Evolutionary conservation across 2,888 invertebrate genomes (phyloP), one percentile per base, ranked within the genome.

Genomic region (Elysia crispata): DNA sequence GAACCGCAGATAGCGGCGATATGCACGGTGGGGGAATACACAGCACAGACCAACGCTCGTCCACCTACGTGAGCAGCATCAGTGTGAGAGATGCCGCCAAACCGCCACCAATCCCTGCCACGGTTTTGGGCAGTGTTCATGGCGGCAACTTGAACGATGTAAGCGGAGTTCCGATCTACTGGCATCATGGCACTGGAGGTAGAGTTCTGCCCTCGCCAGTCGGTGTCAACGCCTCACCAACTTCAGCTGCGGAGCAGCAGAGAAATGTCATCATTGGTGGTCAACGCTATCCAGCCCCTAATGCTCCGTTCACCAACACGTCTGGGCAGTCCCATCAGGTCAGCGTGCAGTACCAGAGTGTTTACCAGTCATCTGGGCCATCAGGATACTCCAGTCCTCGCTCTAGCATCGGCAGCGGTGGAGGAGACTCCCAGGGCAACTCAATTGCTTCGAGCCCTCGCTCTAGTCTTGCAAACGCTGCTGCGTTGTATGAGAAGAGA

Each of bases 321-420:
- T 64, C 54, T 1, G 50, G 50, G 5, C 67, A 66, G 28, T 41
- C 67, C 66, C 66, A 82, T 62, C 83, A 83, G 41, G 79, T 79
- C 67, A 81, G 82, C 74, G 77, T 84, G 31, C 81, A 85, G 57
- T 81, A 83, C 72, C 79, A 83, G 28, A 75, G 83, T 54, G 82
- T 82, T 3, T 80, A 84, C 49, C 76, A 83, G 25, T 30, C 74
- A 18, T 23, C 66, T 23, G 50, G 25, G 50, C 60, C 62, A 23
- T 85, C 86, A 5, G 84, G 81, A 70, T 87, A 85, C 82, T 86
- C 87, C 60, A 92, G 92, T 83, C 91, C 93, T 28, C 90, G 92
- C 83, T 93, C 88, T 13, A 90, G 89, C 85, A 83, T 89, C 25
- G 87, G 87, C 31, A 89, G 88, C 85, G 88, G 86, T 23, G 41